These are phyloP conservation scores for Tadarida brasiliensis DNA, from an alignment of 2,797 vertebrate species.

Conservation along the genomic window DNA sequence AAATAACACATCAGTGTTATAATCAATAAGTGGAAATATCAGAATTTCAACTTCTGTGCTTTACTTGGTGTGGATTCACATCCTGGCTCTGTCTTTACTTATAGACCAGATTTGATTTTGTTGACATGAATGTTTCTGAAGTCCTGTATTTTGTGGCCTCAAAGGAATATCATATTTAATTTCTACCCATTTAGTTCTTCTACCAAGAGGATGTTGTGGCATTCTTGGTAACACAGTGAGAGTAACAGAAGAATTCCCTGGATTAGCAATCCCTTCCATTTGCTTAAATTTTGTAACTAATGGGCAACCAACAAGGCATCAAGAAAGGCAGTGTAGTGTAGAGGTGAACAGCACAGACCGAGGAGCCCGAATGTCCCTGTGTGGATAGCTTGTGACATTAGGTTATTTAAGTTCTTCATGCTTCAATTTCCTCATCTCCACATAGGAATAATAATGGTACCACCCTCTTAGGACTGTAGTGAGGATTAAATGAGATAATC, in stretches of 20 bases:
- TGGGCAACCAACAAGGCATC: neutral
- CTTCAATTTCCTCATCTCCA: conserved; percentile 42
- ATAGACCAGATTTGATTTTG: neutral
- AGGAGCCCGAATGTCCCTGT: neutral
- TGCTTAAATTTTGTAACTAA: conserved; percentile 13
- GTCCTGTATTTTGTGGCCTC: neutral
- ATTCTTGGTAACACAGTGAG: neutral
- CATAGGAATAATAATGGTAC: neutral
- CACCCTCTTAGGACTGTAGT: neutral
- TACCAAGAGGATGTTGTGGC: neutral
- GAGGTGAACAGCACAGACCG: neutral
- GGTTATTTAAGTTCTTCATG: neutral
- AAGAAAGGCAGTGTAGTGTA: neutral
- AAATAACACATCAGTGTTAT: neutral
- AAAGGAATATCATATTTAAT: neutral
- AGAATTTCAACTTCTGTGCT: neutral
- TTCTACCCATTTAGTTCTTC: conserved; percentile 31
- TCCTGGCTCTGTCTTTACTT: neutral
- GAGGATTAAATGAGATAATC: neutral
- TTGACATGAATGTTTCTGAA: conserved; percentile 8
- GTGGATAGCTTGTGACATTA: neutral
- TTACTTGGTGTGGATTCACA: conserved; percentile 1
- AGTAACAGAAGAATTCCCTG: neutral
- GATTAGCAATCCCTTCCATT: neutral
- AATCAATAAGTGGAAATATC: neutral